A percentile compares a stretch with the other conserved stretches of the same genome.
Evolutionary conservation across 23 tunicate genomes (phyloP).

Genomic region (Styela clava): DNA sequence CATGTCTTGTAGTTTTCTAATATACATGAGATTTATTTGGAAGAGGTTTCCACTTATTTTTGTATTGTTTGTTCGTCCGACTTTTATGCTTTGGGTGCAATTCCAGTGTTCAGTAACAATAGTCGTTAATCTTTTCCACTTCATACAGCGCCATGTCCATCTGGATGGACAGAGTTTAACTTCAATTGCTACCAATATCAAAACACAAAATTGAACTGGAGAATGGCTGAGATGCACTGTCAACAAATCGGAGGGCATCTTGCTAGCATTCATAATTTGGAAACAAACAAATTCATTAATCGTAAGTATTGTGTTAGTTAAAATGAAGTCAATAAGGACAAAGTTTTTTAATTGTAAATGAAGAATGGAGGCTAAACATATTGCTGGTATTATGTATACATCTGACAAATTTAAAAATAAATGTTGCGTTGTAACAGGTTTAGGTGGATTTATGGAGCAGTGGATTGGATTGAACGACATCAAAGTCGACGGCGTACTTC

Average conservation of each 20-base stretch:
- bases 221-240: background rate
- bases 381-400: too few relatives aligned
- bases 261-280: background rate
- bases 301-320: background rate
- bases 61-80: too few relatives aligned
- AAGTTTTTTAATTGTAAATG: too few relatives aligned
- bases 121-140: too few relatives aligned
- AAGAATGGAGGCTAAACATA: too few relatives aligned
- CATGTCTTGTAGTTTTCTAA: too few relatives aligned
- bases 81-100: too few relatives aligned
- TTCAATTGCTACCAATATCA: background rate
- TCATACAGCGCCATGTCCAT: background rate
- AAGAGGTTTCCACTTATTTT: too few relatives aligned
- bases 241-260: background rate
- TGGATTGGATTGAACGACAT: constrained; percentile 66
- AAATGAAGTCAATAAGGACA: background rate
- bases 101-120: too few relatives aligned
- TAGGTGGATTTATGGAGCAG: constrained; percentile 12
- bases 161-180: background rate
- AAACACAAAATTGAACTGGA: background rate
- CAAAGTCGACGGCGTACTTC: constrained; percentile 21
- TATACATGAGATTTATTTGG: too few relatives aligned
- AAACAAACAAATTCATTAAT: background rate
- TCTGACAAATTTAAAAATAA: too few relatives aligned
- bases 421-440: background rate